phyloP scores from a whole-genome alignment of 2,888 invertebrate genomes.

The Heliconius ethilla region DNA sequence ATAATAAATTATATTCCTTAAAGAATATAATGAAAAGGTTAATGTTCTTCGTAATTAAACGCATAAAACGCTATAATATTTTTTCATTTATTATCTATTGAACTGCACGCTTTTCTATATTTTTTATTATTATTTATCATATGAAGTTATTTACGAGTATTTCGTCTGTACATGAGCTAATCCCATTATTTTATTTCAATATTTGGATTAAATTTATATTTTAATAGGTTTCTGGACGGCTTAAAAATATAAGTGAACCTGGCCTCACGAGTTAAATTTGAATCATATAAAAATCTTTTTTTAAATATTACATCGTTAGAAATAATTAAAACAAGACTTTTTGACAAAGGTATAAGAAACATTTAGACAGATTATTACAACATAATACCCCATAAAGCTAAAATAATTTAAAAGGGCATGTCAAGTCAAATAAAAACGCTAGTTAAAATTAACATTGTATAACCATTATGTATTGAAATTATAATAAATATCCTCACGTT shows the following conservation, averaged over 20 bases:
- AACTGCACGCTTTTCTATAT: neutral
- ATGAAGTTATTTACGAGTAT: too few relatives aligned
- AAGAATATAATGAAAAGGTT: neutral
- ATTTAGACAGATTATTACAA: neutral
- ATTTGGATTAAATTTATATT: too few relatives aligned
- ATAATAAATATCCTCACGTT: slow-evolving; percentile 7
- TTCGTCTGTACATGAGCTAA: too few relatives aligned
- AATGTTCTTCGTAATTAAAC: neutral
- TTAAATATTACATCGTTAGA: too few relatives aligned
- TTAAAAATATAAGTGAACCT: too few relatives aligned
- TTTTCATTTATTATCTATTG: neutral
- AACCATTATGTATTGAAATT: neutral
- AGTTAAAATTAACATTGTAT: slow-evolving; percentile 3
- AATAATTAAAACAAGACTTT: too few relatives aligned
- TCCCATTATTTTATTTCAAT: too few relatives aligned
- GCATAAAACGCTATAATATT: neutral
- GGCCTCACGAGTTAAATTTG: too few relatives aligned
- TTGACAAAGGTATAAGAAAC: too few relatives aligned
- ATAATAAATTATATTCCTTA: neutral
- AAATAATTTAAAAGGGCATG: neutral
- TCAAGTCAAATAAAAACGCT: neutral
- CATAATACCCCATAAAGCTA: neutral
- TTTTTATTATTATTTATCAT: neutral
- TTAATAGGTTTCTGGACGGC: too few relatives aligned
- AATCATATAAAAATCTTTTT: too few relatives aligned